Base-by-base conservation (phyloP, 2,888 invertebrate genomes). In the Ischnura elegans region DNA sequence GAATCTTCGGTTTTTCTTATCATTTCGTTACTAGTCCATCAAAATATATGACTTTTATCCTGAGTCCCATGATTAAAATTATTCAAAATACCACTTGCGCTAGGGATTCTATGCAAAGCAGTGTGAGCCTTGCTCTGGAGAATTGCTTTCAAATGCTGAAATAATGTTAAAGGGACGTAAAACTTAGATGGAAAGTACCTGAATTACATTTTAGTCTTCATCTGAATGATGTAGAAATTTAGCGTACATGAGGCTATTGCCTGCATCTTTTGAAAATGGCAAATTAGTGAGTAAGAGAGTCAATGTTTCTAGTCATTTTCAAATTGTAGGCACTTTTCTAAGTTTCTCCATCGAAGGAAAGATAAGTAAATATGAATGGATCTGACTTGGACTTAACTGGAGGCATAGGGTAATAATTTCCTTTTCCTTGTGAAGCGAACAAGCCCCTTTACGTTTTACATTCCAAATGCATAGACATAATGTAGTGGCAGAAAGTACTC, bases 271-370 rank as follows among this genome's bases (percentile, higher is more conserved):
- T 61, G 90, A 90, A 90, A 90, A 61, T 66, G 90, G 90, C 90
- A 43, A 90, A 43, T 61, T 47, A 16, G 43, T 90, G n/a, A 61
- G 45, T 61, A 43, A 43, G 55, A 87, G 51, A 90, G 90, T 90
- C 90, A 61, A 61, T 90, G 43, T 90, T 90, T 90, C 90, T 90
- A 90, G 90, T 90, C 90, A 90, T 66, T 90, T 61, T 90, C 55
- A 90, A 90, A 90, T 42, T 8, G 47, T 66, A 61, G 61, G 43
- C 16, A 42, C 61, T 25, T 0, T 61, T 90, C 66, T 66, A n/a
- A 43, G 55, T 90, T 55, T 45, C 55, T 55, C 76, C 76, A 36
- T 13, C 36, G 16, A 13, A 13, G 76, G 55, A 42, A 61, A 42
- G 51, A 46, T 55, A 55, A 87, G 61, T 42, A 55, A 87, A 87